phyloP scores from a whole-genome alignment of 2,113 vertebrate genomes.

The Carollia perspicillata region DNA sequence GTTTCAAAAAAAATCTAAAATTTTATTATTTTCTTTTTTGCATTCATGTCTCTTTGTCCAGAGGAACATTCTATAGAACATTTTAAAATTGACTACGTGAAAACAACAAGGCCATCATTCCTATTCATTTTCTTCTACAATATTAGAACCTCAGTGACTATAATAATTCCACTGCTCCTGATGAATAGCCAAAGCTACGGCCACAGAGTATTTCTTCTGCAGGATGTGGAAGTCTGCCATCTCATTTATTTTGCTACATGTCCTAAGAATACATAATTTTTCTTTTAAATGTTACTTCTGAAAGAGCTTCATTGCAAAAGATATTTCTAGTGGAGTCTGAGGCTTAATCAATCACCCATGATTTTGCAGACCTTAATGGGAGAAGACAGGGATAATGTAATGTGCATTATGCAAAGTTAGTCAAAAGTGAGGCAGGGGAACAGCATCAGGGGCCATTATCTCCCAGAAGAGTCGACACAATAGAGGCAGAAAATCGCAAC shows the following conservation, averaged over 20 bases:
- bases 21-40: background rate
- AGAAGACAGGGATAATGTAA: conserved; percentile 18
- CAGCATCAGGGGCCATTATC: background rate
- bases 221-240: background rate
- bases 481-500: background rate
- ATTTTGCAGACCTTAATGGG: conserved; percentile 21
- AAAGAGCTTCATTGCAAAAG: conserved; percentile 43
- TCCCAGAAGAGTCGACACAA: background rate
- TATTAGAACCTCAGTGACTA: background rate
- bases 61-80: conserved; percentile 8
- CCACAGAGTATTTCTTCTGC: background rate
- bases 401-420: background rate
- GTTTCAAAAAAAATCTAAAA: conserved; percentile 12
- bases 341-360: background rate
- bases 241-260: conserved; percentile 34
- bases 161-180: conserved; percentile 30
- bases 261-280: conserved; percentile 12
- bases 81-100: conserved; percentile 8
- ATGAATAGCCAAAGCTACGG: background rate
- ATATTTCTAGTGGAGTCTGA: conserved; percentile 32
- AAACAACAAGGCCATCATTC: background rate
- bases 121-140: conserved; percentile 34
- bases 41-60: background rate
- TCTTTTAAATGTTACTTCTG: conserved; percentile 6
- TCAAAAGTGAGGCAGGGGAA: conserved; percentile 21